Percentiles rank a stretch among this genome's conserved stretches.
Evolutionary conservation across 2,797 vertebrate genomes (phyloP).

Genomic region (Denticeps clupeoides): DNA sequence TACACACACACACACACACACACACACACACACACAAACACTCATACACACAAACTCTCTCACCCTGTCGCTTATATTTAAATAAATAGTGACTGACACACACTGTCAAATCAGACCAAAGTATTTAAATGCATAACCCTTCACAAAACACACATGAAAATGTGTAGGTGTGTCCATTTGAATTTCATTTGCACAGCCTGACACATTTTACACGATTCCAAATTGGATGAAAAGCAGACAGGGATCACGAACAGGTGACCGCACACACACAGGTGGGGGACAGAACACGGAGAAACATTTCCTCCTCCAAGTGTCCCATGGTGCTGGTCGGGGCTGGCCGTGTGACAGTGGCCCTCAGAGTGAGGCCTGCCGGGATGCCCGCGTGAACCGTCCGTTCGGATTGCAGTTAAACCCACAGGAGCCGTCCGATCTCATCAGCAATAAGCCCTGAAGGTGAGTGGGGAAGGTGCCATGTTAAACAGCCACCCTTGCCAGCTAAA

Average conservation of each 20-base stretch:
- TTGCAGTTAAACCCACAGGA: conserved; percentile 24
- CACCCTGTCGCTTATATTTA: conserved; percentile 1
- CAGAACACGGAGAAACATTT: conserved; percentile 3
- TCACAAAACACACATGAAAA: background rate
- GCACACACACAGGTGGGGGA: conserved; percentile 15
- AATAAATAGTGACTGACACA: conserved; percentile 5
- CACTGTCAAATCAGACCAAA: too few species aligned
- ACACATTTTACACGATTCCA: too few species aligned
- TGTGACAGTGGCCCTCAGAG: conserved; percentile 10
- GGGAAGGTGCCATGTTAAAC: conserved; percentile 5
- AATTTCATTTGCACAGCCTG: too few species aligned
- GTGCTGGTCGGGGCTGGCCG: conserved; percentile 19
- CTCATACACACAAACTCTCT: conserved; percentile 16
- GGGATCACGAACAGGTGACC: background rate
- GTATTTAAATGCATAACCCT: too few species aligned
- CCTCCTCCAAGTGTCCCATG: conserved; percentile 9
- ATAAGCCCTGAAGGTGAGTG: conserved; percentile 31
- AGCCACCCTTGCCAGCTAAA: background rate
- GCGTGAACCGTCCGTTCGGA: conserved; percentile 28
- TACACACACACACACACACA: conserved; percentile 21
- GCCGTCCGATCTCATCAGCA: conserved; percentile 28
- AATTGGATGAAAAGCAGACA: background rate
- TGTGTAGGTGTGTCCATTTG: background rate
- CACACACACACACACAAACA: conserved; percentile 21
- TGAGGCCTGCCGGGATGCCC: conserved; percentile 22